Percentiles rank a stretch among this genome's conserved stretches.
phyloP scores from a whole-genome alignment of 2,113 vertebrate species.

The Osmerus mordax region DNA sequence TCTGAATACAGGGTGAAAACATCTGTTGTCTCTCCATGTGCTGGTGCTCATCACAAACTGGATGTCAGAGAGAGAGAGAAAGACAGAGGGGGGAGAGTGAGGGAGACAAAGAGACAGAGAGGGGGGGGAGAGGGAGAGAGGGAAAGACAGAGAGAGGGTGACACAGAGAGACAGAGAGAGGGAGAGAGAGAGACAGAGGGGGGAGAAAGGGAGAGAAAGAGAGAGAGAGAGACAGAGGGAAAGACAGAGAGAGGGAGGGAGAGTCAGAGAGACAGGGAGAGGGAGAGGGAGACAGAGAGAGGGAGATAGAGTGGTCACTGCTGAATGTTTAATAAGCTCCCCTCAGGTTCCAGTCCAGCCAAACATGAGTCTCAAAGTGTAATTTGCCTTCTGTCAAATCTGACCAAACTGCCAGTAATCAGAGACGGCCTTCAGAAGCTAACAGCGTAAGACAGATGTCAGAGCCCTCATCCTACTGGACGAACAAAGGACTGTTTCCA shows the following conservation, averaged over 20 bases:
- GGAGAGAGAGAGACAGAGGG: background rate
- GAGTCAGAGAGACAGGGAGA: background rate
- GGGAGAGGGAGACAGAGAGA: conserved; percentile 15
- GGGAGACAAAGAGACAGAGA: no score
- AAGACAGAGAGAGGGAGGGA: background rate
- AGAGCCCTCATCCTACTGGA: conserved; percentile 18
- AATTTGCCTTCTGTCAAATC: conserved; percentile 50
- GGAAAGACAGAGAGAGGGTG: conserved; percentile 13
- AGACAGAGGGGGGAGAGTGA: no score
- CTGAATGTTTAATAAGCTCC: conserved; percentile 49
- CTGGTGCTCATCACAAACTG: conserved; percentile 19
- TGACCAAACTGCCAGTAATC: conserved; percentile 49
- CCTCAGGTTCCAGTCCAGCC: conserved; percentile 37
- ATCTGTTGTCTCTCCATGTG: conserved; percentile 41
- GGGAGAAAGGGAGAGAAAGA: background rate
- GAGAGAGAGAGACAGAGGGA: conserved; percentile 6
- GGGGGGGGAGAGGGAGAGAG: no score
- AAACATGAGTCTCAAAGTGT: conserved; percentile 34
- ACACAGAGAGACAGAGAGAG: conserved; percentile 10
- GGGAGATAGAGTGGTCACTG: conserved; percentile 22
- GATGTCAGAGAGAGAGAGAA: background rate
- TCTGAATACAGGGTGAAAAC: conserved; percentile 10
- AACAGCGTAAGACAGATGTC: conserved; percentile 62
- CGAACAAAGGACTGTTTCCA: background rate
- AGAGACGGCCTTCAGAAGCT: conserved; percentile 36